These are phyloP conservation scores for Morus bassanus DNA, from an alignment of 2,797 vertebrate genomes.

Conservation along the genomic window DNA sequence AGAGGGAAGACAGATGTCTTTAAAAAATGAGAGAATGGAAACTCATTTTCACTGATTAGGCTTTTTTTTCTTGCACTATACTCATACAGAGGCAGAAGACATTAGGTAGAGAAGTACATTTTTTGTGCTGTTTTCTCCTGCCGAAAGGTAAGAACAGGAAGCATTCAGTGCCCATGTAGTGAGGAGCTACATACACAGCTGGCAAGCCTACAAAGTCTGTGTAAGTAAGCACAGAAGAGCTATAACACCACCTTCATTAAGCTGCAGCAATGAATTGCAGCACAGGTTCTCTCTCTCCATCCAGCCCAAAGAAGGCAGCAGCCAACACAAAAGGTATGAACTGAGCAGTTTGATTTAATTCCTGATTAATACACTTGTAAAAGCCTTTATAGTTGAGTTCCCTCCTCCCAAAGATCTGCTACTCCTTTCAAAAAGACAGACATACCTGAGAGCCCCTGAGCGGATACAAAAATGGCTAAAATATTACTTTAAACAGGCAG, in stretches of 20 bases:
- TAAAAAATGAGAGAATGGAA: background rate
- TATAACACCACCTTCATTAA: background rate
- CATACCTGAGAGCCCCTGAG: background rate
- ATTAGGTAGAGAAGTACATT: background rate
- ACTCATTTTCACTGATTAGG: background rate
- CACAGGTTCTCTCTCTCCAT: background rate
- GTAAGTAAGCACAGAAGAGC: background rate
- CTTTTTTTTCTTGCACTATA: background rate
- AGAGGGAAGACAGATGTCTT: background rate
- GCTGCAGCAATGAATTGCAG: background rate
- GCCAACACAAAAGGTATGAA: background rate
- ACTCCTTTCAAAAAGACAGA: background rate
- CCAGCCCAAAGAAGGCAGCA: background rate
- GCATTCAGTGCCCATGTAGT: background rate
- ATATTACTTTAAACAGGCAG: background rate
- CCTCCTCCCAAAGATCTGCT: background rate
- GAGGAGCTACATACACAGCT: background rate
- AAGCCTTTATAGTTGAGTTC: background rate
- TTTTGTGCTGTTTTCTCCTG: background rate
- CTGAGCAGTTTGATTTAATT: background rate
- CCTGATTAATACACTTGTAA: background rate
- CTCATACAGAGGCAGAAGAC: background rate
- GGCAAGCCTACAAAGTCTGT: background rate
- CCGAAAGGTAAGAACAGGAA: background rate
- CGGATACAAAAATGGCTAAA: background rate